Evolutionary conservation across 2,113 vertebrate species (phyloP), one percentile per base, ranked within the genome.

Genomic region (Barbus barbus): DNA sequence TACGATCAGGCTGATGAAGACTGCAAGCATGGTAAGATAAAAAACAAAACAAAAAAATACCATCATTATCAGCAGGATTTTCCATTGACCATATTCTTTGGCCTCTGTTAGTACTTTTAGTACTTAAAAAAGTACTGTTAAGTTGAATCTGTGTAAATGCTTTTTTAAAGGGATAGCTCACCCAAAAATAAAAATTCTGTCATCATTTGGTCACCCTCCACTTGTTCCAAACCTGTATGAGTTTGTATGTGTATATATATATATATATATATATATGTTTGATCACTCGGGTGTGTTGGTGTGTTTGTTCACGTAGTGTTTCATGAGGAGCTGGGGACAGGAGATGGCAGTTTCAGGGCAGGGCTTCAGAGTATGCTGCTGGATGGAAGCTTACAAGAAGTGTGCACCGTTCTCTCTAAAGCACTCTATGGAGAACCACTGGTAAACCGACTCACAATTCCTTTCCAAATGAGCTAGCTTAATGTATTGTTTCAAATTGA

Each of bases 1-100:
- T 99, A 99, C 92, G 97, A 98, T 91, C 96, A 98, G 94, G 97
- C 97, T 91, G 97, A 99, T 95, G 97, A 99, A 95, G 98, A 99
- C 93, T 98, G 97, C 95, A 98, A 96, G 93, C 96, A 97, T 92
- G 97, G 98, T 99, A 94, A 95, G 97, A 90, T 1, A 41, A 41
- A 2, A 4, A 31, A 8, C 2, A 20, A n/a, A 36, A 44, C 9
- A 44, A 44, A 11, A 44, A 44, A n/a, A n/a, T n/a, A 44, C 11
- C 14, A 46, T 48, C 4, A 48, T 48, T 48, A 48, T 48, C 13
- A 48, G 46, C 14, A 48, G 4, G 46, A 48, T 48, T 5, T 48
- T 16, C 46, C 46, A 16, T 48, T 48, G 46, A 16, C 46, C 46
- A 16, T 48, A 48, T 16, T 48, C 13, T 48, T 48, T 48, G 46